Evolutionary conservation across 1,140 invertebrate species (phyloP).

Genomic region (Mizuhopecten yessoensis): DNA sequence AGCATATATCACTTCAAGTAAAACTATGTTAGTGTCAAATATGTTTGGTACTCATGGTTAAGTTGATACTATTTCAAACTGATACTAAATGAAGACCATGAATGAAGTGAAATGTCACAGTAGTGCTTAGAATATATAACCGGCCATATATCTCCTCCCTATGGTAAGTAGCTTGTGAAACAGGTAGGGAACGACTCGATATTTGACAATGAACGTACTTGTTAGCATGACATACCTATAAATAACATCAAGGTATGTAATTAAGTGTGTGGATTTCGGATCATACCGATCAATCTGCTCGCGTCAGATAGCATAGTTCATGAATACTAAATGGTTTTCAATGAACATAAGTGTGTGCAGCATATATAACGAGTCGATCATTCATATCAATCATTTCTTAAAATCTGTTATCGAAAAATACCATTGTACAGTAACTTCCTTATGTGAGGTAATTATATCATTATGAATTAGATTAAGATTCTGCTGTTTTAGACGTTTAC

Average conservation of each 20-base stretch:
- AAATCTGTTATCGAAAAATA: too few relatives aligned
- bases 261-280: too few relatives aligned
- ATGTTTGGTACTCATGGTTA: neutral
- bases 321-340: conserved; percentile 40
- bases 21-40: neutral
- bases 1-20: too few relatives aligned
- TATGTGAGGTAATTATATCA: too few relatives aligned
- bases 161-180: neutral
- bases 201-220: neutral
- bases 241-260: too few relatives aligned
- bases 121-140: neutral
- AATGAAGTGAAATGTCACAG: conserved; percentile 10
- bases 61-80: neutral
- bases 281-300: neutral
- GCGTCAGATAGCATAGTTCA: neutral
- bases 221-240: too few relatives aligned
- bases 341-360: neutral
- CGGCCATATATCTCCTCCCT: neutral
- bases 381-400: too few relatives aligned
- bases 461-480: too few relatives aligned
- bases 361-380: neutral
- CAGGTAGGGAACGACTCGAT: neutral
- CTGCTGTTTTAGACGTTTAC: too few relatives aligned
- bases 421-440: too few relatives aligned
- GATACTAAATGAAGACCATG: neutral